Conservation (phyloP, 2,888 invertebrate genomes). For the Callyntrura sp. region DNA sequence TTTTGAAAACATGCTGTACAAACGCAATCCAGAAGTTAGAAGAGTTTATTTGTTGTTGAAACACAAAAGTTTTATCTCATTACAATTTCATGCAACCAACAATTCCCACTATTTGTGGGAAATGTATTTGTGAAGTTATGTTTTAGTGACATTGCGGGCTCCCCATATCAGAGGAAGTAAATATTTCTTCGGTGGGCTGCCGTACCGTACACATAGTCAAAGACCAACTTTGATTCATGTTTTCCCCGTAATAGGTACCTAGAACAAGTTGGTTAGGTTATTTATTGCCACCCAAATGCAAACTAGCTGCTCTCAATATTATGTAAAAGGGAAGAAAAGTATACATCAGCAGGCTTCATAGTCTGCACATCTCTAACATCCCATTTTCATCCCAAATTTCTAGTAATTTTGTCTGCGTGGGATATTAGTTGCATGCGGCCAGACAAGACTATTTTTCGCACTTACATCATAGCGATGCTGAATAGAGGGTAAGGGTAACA, state of each 20-base stretch:
- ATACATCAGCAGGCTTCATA: background rate
- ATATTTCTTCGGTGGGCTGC: background rate
- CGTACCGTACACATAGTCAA: background rate
- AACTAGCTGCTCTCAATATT: background rate
- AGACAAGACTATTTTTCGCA: slow-evolving; percentile 17
- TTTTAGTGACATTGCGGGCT: background rate
- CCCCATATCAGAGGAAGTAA: background rate
- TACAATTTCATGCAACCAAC: slow-evolving; percentile 5
- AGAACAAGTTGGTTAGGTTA: background rate
- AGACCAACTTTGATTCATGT: slow-evolving; percentile 36
- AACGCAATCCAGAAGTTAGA: background rate
- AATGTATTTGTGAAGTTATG: slow-evolving; percentile 14
- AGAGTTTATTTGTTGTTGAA: background rate
- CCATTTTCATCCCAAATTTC: slow-evolving; percentile 25
- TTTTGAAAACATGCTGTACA: slow-evolving; percentile 13
- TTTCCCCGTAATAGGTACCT: background rate
- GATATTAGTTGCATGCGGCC: slow-evolving; percentile 1
- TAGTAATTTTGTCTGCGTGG: slow-evolving; percentile 7
- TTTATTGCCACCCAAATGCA: slow-evolving; percentile 1
- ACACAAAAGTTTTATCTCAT: slow-evolving; percentile 1
- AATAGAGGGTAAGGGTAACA: background rate
- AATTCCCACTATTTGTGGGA: background rate
- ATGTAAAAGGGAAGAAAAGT: background rate
- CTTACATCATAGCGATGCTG: too few species aligned
- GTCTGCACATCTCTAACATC: background rate